Percentiles rank a stretch among this genome's conserved stretches.
Evolutionary conservation across 2,797 vertebrate species (phyloP).

Genomic region (Chelon labrosus): DNA sequence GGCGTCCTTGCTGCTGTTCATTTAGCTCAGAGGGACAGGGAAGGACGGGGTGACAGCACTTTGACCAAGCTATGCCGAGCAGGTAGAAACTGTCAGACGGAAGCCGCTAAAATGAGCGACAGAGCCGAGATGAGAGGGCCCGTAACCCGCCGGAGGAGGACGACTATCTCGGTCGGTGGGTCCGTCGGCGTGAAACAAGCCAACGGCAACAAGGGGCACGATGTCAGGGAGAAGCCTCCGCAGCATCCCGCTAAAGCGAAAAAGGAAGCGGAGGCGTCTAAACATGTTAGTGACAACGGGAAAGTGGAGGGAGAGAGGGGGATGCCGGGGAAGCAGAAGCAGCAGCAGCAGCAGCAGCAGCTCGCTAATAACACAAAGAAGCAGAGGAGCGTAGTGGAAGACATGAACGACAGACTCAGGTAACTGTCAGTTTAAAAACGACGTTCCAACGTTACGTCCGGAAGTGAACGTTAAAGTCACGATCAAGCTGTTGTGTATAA

Average conservation of each 20-base stretch:
- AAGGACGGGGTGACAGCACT: not conserved
- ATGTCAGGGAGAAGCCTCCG: slow-evolving; percentile 43
- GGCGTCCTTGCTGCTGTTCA: not conserved
- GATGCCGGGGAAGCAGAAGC: slow-evolving; percentile 23
- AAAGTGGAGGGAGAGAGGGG: slow-evolving; percentile 45
- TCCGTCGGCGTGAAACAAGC: slow-evolving; percentile 62
- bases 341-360: slow-evolving; percentile 13
- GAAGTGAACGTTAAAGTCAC: not conserved
- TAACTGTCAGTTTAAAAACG: slow-evolving; percentile 37
- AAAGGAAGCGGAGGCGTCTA: slow-evolving; percentile 28
- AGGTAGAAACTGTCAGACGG: slow-evolving; percentile 41
- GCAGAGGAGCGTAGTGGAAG: slow-evolving; percentile 67
- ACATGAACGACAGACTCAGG: slow-evolving; percentile 76
- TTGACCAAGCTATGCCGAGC: slow-evolving; percentile 41
- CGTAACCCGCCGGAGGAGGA: slow-evolving; percentile 76
- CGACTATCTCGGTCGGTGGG: slow-evolving; percentile 65
- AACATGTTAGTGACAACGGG: slow-evolving; percentile 34
- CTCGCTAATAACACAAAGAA: slow-evolving; percentile 40
- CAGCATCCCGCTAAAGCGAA: slow-evolving; percentile 37
- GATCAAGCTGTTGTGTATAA: too few relatives aligned
- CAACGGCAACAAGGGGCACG: slow-evolving; percentile 72
- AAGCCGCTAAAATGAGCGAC: slow-evolving; percentile 79
- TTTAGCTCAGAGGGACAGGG: not conserved
- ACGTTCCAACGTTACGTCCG: not conserved
- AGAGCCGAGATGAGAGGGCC: slow-evolving; percentile 74